Evolutionary conservation across 1,140 invertebrate genomes (phyloP).

Genomic region (Drosophila nigrodunni): DNA sequence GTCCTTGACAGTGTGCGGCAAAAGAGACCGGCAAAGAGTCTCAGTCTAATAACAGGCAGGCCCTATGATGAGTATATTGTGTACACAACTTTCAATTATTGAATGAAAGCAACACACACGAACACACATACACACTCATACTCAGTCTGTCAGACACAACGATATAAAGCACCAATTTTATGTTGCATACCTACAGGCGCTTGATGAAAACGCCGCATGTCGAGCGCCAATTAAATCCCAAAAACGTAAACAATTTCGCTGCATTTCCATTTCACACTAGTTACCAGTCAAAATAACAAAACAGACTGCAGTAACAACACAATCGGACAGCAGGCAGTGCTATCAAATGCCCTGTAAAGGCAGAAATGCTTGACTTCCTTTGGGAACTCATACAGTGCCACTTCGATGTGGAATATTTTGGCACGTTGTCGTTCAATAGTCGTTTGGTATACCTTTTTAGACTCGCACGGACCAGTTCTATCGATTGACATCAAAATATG

Average conservation of each 20-base stretch:
- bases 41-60: background rate
- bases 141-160: conserved; percentile 32
- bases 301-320: conserved; percentile 5
- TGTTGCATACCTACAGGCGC: conserved; percentile 69
- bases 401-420: too few species aligned
- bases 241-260: conserved; percentile 71
- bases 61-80: conserved; percentile 4
- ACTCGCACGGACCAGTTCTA: too few species aligned
- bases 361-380: too few species aligned
- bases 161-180: conserved; percentile 60
- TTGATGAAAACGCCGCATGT: conserved; percentile 56
- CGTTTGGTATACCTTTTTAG: too few species aligned
- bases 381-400: too few species aligned
- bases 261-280: conserved; percentile 68
- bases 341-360: conserved; percentile 9
- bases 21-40: conserved; percentile 3
- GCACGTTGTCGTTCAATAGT: too few species aligned
- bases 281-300: conserved; percentile 45
- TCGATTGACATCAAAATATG: too few species aligned
- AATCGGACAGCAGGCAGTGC: background rate
- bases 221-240: conserved; percentile 68
- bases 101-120: conserved; percentile 42
- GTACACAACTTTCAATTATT: conserved; percentile 64
- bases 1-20: conserved; percentile 65
- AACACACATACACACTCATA: conserved; percentile 37